Evolutionary conservation across 2,797 vertebrate species (phyloP).

Genomic region (Poliocrania exsul): DNA sequence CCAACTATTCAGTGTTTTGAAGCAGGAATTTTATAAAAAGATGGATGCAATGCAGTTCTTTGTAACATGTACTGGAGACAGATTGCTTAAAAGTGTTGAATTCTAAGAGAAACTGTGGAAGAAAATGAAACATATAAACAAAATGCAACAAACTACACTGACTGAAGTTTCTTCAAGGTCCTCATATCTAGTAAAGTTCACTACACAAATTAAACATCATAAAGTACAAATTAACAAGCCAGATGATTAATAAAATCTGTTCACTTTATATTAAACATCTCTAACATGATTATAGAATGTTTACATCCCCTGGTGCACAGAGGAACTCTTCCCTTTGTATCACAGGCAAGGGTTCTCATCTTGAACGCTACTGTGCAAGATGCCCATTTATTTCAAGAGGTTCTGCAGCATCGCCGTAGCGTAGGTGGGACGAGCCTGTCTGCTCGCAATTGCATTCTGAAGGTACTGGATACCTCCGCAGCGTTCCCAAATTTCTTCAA

Average conservation of each 20-base stretch:
- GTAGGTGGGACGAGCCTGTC: slow-evolving; percentile 92
- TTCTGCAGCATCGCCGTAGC: slow-evolving; percentile 96
- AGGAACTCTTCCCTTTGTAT: slow-evolving; percentile 77
- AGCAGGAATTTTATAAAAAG: neutral
- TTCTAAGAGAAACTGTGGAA: neutral
- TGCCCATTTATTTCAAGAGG: slow-evolving; percentile 79
- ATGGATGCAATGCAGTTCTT: neutral
- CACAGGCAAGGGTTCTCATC: neutral
- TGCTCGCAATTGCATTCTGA: slow-evolving; percentile 91
- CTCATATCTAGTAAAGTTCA: slow-evolving; percentile 47
- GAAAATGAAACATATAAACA: slow-evolving; percentile 21
- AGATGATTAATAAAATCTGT: slow-evolving; percentile 77
- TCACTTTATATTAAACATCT: slow-evolving; percentile 73
- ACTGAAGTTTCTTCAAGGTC: slow-evolving; percentile 49
- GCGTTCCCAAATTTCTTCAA: slow-evolving; percentile 97
- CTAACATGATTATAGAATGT: slow-evolving; percentile 63
- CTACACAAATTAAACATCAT: slow-evolving; percentile 70
- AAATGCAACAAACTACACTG: slow-evolving; percentile 57
- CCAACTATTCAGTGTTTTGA: neutral
- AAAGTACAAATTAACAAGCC: slow-evolving; percentile 72
- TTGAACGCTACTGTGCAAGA: accelerated
- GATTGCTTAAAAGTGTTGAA: neutral
- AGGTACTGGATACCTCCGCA: slow-evolving; percentile 94
- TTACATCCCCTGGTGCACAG: slow-evolving; percentile 38
- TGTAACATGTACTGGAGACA: neutral